Evolutionary conservation across 2,113 vertebrate genomes (phyloP), one percentile per base, ranked within the genome.

Genomic region (Cercopithecus mona): DNA sequence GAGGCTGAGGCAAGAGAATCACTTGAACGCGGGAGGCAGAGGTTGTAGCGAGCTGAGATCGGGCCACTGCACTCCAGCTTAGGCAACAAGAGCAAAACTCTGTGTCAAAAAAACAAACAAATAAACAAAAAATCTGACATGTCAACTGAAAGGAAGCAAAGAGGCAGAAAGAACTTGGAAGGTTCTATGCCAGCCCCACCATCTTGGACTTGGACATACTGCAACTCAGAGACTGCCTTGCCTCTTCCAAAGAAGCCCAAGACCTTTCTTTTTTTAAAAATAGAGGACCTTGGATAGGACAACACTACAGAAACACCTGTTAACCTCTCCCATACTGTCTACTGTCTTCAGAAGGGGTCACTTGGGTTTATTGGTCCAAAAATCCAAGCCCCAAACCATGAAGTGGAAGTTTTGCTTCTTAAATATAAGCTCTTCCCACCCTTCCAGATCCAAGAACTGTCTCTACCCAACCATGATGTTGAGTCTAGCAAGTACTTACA

Each of bases 101-200:
- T 2, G 0, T 55, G 6, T 55, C 52, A 55, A 20, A 55, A 55
- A 55, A 55, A 55, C 52, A 55, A 55, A 55, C 52, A 55, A 55
- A 55, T 18, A 64, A 30, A 32, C 61, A 64, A 64, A 64, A 64
- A 92, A 86, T 82, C 72, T 32, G 30, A 76, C 18, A 27, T n/a
- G 52, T 72, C 84, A 66, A 70, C 68, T 64, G 43, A 92, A 79
- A 90, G 52, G n/a, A 94, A 87, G 22, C 66, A 93, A 50, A 93
- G 32, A 89, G 64, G 13, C 27, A 86, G 22, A 94, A 64, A 88
- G 66, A 85, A 64, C 27, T 32, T 32, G 16, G n/a, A 81, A 92
- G 50, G 3, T 61, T 88, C 25, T 76, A 10, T 70, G 57, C 27
- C 57, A 32, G 72, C 73, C 23, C 45, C 66, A 64, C 11, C 25